Evolutionary conservation across 2,888 invertebrate species (phyloP), one percentile per base, ranked within the genome.

Genomic region (Erebia ligea): DNA sequence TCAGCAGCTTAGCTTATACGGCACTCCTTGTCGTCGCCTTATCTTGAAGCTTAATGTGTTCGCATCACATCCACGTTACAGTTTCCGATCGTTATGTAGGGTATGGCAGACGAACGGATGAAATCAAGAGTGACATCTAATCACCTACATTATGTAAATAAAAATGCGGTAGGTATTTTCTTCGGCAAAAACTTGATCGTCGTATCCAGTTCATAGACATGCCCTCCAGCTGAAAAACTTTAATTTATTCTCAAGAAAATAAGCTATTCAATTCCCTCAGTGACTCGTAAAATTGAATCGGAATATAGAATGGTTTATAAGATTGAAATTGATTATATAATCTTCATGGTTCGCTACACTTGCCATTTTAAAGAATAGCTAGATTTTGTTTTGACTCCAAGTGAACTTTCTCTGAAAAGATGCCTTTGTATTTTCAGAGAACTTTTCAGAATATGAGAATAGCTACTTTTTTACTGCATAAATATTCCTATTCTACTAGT

Each of bases 321-420:
- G 64, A 64, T 54, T 64, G 64, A 64, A 54, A 64, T 54, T 64
- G 64, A 64, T 64, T 54, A 54, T 40, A 64, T 64, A 40, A 64
- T 54, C 52, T 52, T 52, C 40, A 50, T 64, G 64, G 54, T 64
- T 54, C 64, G 17, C 52, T 64, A 52, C 11, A 40, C 52, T 54
- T 64, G 54, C 40, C 34, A 62, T 62, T 62, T 61, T 62, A 45
- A 48, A 62, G 21, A 25, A 25, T 25, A 11, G 25, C 5, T 19
- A 17, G 19, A 54, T 54, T 52, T n/a, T 52, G n/a, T n/a, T 9
- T 17, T 19, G 19, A 54, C 17, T 10, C 2, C 19, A 10, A 19
- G 10, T 19, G 4, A 10, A 54, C 17, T 52, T 9, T 52, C 2
- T 9, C 1, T 52, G 9, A 52, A 52, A n/a, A 48, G 45, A 45